Evolutionary conservation across 2,113 vertebrate genomes (phyloP).

Genomic region (Phoenicopterus ruber): DNA sequence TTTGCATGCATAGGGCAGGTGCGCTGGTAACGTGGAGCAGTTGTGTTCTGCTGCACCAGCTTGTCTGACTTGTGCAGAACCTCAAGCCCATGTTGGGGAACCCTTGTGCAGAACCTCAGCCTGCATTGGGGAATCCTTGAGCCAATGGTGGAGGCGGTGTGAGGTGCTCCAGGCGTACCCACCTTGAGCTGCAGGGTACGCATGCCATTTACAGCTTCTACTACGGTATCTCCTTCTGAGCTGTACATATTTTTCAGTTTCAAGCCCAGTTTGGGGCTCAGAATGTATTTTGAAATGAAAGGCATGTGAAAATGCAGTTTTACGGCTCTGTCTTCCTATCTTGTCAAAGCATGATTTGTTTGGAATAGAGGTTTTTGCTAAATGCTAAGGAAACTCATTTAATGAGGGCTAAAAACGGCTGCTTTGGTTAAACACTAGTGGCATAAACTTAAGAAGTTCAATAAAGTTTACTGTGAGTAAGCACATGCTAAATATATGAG

Average conservation of each 20-base stretch:
- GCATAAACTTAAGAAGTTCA: not conserved
- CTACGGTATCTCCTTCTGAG: not conserved
- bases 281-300: not conserved
- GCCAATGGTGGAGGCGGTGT: rapidly evolving
- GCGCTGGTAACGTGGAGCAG: rapidly evolving
- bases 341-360: not conserved
- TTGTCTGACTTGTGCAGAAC: not conserved
- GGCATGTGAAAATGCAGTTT: not conserved
- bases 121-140: too few species aligned
- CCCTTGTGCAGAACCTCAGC: too few species aligned
- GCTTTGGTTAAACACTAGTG: not conserved
- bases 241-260: not conserved
- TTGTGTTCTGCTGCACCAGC: not conserved
- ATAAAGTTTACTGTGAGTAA: not conserved
- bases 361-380: not conserved
- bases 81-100: rapidly evolving
- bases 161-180: not conserved
- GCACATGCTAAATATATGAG: not conserved
- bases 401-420: not conserved
- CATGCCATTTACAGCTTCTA: not conserved
- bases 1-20: not conserved
- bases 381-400: not conserved
- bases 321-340: not conserved
- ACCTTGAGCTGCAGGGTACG: rapidly evolving
- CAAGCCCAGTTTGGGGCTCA: not conserved